Conservation (phyloP, 2,888 invertebrate species). For the Hylaea fasciaria region DNA sequence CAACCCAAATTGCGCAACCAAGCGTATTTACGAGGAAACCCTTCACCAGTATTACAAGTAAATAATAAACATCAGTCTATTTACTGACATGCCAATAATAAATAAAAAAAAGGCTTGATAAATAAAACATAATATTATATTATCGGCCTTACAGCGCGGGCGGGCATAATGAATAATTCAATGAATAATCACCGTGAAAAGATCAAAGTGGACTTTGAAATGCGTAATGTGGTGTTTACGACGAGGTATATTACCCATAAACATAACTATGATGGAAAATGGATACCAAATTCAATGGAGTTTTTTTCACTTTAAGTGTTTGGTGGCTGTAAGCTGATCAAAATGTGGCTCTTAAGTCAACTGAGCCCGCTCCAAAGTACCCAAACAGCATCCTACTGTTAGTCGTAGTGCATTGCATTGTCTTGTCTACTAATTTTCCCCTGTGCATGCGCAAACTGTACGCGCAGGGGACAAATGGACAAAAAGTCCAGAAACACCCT, state of each 20-base stretch:
- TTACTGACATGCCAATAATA: slow-evolving; percentile 10
- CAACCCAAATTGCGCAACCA: too few species aligned
- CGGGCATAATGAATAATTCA: slow-evolving; percentile 58
- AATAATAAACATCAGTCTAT: slow-evolving; percentile 9
- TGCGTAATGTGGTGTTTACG: slow-evolving; percentile 35
- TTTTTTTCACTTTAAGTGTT: too few species aligned
- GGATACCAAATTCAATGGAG: background rate
- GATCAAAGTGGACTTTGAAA: slow-evolving; percentile 53
- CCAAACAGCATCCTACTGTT: too few species aligned
- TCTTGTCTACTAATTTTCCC: too few species aligned
- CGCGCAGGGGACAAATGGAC: too few species aligned
- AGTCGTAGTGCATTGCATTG: too few species aligned
- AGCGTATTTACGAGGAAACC: background rate
- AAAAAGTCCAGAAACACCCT: too few species aligned
- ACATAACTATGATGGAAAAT: background rate
- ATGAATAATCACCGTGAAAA: slow-evolving; percentile 57
- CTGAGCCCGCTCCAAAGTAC: too few species aligned
- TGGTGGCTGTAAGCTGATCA: too few species aligned
- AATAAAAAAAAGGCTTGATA: slow-evolving; percentile 46
- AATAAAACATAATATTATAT: slow-evolving; percentile 36
- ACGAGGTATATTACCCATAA: slow-evolving; percentile 31
- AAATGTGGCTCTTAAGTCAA: too few species aligned
- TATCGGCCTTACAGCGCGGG: slow-evolving; percentile 5
- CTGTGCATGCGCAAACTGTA: too few species aligned
- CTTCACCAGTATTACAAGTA: background rate